Conservation (phyloP, 2,797 vertebrate genomes). For the Sarcoramphus papa region DNA sequence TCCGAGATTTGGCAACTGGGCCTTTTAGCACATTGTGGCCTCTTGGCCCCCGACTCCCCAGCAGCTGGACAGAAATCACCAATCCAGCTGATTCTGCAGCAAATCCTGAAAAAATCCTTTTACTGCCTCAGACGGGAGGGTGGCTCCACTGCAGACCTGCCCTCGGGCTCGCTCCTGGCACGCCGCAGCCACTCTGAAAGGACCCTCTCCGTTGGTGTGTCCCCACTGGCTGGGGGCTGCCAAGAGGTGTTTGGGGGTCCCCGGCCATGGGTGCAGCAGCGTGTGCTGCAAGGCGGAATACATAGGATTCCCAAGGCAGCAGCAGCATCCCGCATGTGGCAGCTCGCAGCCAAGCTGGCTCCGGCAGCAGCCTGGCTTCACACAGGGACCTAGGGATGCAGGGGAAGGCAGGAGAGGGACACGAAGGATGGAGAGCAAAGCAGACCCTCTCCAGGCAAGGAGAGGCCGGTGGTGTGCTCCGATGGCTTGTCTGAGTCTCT, state of each 20-base stretch:
- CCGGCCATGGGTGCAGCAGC: background rate
- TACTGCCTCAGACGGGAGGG: background rate
- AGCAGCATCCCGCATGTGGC: fast-evolving
- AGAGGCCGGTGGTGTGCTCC: background rate
- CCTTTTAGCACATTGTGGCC: background rate
- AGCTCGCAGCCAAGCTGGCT: background rate
- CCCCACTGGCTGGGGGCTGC: background rate
- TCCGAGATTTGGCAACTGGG: background rate
- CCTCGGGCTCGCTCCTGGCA: fast-evolving
- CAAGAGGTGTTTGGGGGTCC: background rate
- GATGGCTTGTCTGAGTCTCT: background rate
- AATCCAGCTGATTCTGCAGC: conserved; percentile 10
- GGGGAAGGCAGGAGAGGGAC: background rate
- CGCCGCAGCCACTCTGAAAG: fast-evolving
- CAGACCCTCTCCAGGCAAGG: background rate
- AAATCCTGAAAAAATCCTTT: background rate
- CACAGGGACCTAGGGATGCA: fast-evolving
- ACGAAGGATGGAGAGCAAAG: background rate
- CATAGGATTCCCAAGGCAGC: background rate
- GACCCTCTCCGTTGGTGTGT: background rate
- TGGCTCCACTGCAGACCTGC: background rate
- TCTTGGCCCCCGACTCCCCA: background rate
- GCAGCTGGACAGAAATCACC: background rate
- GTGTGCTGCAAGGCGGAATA: background rate
- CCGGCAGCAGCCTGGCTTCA: background rate